Percentiles rank a stretch among this genome's conserved stretches.
These are phyloP conservation scores for Brachyopa scutellaris DNA, from an alignment of 2,888 invertebrate genomes.

Conservation along the genomic window DNA sequence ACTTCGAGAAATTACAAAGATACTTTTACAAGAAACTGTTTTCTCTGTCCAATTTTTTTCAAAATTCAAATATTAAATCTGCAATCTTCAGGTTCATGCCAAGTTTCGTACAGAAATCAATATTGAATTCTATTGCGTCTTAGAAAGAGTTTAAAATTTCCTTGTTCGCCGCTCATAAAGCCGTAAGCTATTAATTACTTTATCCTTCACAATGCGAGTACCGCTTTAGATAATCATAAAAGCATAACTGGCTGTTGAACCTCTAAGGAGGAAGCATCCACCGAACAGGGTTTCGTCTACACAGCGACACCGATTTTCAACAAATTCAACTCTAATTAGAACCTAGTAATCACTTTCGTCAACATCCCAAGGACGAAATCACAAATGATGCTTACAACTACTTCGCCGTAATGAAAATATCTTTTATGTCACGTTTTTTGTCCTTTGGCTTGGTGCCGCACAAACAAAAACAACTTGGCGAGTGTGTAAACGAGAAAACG, in stretches of 20 bases:
- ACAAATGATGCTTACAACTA: conserved; percentile 12
- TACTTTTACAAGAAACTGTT: too few species aligned
- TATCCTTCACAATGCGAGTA: too few species aligned
- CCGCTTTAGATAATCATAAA: neutral
- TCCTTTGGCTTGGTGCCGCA: neutral
- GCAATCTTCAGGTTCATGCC: too few species aligned
- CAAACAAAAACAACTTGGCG: conserved; percentile 34
- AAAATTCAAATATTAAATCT: too few species aligned
- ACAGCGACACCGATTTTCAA: neutral
- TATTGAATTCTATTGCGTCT: too few species aligned
- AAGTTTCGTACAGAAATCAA: too few species aligned
- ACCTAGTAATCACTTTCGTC: conserved; percentile 30
- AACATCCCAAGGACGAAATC: conserved; percentile 25
- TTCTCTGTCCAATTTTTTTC: too few species aligned
- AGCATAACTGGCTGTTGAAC: neutral
- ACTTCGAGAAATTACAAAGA: too few species aligned
- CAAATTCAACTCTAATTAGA: conserved; percentile 27
- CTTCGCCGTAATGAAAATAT: conserved; percentile 18
- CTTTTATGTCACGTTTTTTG: conserved; percentile 32
- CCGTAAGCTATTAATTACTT: neutral
- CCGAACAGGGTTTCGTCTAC: neutral
- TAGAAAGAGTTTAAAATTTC: neutral
- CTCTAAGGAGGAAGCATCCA: neutral
- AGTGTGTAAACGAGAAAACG: conserved; percentile 2
- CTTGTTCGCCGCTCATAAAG: neutral